phyloP scores from a whole-genome alignment of 2,797 vertebrate genomes.

The Sphenodon punctatus region DNA sequence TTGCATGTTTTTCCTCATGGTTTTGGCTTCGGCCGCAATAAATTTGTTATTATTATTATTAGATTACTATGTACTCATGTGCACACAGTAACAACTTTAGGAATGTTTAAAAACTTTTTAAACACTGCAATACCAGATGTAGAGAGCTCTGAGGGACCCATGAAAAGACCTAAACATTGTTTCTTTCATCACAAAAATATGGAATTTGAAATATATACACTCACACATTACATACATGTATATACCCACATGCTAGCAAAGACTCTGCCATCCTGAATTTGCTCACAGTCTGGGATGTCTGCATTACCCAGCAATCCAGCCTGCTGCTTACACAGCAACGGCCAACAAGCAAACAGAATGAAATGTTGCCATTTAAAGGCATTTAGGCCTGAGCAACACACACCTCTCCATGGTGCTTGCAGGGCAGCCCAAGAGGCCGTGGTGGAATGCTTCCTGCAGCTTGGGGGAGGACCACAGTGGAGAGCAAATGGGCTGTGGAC shows the following conservation, averaged over 20 bases:
- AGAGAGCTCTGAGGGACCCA: not conserved
- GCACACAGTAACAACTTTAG: too few species aligned
- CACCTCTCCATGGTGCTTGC: not conserved
- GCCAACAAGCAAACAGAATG: not conserved
- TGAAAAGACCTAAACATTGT: not conserved
- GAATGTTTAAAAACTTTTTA: too few species aligned
- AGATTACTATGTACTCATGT: too few species aligned
- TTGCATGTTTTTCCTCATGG: too few species aligned
- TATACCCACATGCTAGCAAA: not conserved
- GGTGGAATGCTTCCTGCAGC: too few species aligned
- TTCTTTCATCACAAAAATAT: not conserved
- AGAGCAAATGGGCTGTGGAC: not conserved
- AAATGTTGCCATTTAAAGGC: not conserved
- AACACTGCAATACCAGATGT: too few species aligned
- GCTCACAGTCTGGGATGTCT: not conserved
- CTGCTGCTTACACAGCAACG: not conserved
- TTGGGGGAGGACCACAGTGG: not conserved
- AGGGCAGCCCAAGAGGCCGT: not conserved
- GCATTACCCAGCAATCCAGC: not conserved
- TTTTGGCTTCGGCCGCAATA: too few species aligned
- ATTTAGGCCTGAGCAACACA: not conserved
- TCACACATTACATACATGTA: not conserved
- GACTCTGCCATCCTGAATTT: not conserved
- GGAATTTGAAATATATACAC: not conserved
- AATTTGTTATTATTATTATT: too few species aligned